Base-by-base conservation (phyloP, 2,113 vertebrate species). In the Pan paniscus region DNA sequence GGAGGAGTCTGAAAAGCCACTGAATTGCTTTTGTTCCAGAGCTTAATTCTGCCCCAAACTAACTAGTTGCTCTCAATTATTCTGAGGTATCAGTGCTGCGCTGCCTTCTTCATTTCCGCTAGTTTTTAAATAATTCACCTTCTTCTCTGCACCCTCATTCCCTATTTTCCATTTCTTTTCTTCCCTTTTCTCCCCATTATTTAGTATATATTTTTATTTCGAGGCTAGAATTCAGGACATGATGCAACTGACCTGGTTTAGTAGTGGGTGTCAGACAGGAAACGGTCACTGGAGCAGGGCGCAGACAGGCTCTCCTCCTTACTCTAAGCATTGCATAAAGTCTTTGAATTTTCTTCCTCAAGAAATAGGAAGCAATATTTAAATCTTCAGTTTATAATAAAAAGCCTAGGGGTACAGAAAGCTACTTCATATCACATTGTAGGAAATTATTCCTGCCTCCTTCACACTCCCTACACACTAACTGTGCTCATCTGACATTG, bases 271-370 rank as follows among this genome's bases (percentile, higher is more conserved):
- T 79, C 46, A 70, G 13, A 27, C 22, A 70, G 59, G 27, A 17
- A 73, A 79, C 59, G 38, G n/a, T 11, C 35, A n/a, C 61, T 5
- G 22, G 18, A 32, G 84, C 48, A 13, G n/a, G n/a, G 6, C 23
- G 27, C 13, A 6, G 32, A 8, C 30, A 59, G 7, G 8, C 40
- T 76, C 9, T 38, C 38, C 20, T 94, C 27, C 64, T 76, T 13
- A 75, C 8, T n/a, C 55, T 89, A 76, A 89, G 18, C 35, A 46
- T 35, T 70, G 22, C 6, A 46, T n/a, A 70, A 50, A 52, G 40
- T 88, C 27, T 61, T 40, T 64, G 48, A 76, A 76, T 97, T 93
- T 88, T 79, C 46, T 90, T 88, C 57, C 32, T 50, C n/a, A 84
- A 46, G 57, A 73, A 80, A 64, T 32, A 89, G 57, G 70, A 88